Evolutionary conservation across 2,888 invertebrate genomes (phyloP).

Genomic region (Coecobrya sp.): DNA sequence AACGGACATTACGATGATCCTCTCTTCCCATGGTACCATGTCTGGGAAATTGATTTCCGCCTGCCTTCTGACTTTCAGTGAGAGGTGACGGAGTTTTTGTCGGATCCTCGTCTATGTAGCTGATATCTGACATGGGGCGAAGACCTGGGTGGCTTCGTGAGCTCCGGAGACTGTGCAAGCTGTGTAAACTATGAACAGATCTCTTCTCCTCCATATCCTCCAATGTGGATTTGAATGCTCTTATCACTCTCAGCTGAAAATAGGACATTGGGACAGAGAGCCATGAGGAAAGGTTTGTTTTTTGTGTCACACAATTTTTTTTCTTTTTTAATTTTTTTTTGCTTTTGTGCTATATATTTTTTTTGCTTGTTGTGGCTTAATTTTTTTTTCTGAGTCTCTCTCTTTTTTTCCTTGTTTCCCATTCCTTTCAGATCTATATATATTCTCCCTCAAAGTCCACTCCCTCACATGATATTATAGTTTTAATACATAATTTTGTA

Average conservation of each 20-base stretch:
- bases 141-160: constrained; percentile 93
- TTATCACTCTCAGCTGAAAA: constrained; percentile 99
- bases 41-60: constrained; percentile 82
- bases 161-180: constrained; percentile 95
- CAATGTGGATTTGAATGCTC: constrained; percentile 99
- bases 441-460: constrained; percentile 72
- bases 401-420: constrained; percentile 65
- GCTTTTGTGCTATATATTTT: neutral
- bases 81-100: constrained; percentile 88
- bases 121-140: constrained; percentile 94
- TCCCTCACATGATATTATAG: constrained; percentile 52
- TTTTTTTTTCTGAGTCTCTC: constrained; percentile 59
- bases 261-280: constrained; percentile 88
- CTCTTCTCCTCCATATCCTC: constrained; percentile 99
- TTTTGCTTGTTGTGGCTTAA: constrained; percentile 45
- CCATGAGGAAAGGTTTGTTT: constrained; percentile 88
- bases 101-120: constrained; percentile 93
- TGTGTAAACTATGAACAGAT: constrained; percentile 98
- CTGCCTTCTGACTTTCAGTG: constrained; percentile 87
- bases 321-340: constrained; percentile 54
- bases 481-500: constrained; percentile 55
- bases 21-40: constrained; percentile 83
- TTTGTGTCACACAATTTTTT: constrained; percentile 86
- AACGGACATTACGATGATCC: constrained; percentile 85
- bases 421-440: constrained; percentile 49